Conservation (phyloP, 2,113 vertebrate genomes). For the Rhinopithecus roxellana region DNA sequence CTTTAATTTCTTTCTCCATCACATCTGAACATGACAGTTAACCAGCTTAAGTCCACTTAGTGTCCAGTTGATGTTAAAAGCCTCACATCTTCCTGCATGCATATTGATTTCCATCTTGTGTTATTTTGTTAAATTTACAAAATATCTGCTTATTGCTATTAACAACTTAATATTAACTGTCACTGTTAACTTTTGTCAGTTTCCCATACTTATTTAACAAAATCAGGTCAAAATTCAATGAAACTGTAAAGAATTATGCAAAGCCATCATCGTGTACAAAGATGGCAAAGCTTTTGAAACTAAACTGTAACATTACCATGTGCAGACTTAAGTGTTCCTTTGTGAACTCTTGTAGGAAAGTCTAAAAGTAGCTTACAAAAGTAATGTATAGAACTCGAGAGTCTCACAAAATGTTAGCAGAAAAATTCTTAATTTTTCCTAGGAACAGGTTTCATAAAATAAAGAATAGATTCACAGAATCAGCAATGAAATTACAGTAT, state of each 20-base stretch:
- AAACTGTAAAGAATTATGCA: not conserved
- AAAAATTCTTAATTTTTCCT: not conserved
- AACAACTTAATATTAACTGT: constrained; percentile 4
- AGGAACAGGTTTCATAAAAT: constrained; percentile 21
- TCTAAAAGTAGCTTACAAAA: constrained; percentile 12
- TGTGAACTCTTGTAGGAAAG: not conserved
- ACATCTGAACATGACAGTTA: not conserved
- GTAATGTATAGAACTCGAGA: not conserved
- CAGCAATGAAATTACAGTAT: not conserved
- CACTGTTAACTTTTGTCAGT: not conserved
- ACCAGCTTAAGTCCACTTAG: not conserved
- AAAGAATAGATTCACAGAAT: not conserved
- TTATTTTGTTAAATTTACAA: constrained; percentile 16
- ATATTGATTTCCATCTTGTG: not conserved
- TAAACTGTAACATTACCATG: fast-evolving
- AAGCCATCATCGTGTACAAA: not conserved
- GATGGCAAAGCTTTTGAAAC: not conserved
- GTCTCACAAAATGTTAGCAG: constrained; percentile 4
- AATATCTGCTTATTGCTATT: not conserved
- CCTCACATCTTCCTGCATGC: not conserved
- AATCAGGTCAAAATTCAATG: not conserved
- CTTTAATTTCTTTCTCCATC: not conserved
- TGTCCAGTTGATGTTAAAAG: not conserved
- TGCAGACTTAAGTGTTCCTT: not conserved
- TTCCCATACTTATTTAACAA: not conserved